Base-by-base conservation (phyloP, 2,888 invertebrate species). In the Poecilus cupreus region DNA sequence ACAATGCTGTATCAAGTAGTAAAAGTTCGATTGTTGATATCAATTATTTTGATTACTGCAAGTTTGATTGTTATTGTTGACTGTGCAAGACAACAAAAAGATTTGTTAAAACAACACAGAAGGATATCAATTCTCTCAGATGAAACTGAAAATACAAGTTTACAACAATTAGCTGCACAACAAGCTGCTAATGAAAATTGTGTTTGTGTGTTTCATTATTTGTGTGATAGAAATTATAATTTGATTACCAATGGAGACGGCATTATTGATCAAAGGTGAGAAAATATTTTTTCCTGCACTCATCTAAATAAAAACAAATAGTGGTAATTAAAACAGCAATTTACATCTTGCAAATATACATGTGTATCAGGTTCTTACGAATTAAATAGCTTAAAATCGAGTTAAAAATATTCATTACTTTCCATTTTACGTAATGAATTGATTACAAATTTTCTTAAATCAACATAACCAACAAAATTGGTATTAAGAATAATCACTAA, bases 171-270 rank as follows among this genome's bases (percentile, higher is more conserved):
- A 4, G 51, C 51, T 24, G 6, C 13, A 4, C 49, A 51, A 13
- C 51, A 72, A 54, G 43, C 3, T 20, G 72, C 46, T 51, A 70
- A 43, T 68, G 74, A 76, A 68, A 54, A 54, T 49, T 82, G 82
- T 60, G 37, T 72, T 18, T 82, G 82, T 74, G 82, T 82, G n/a
- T 64, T 64, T 20, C 72, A 78, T 79, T 82, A 79, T 49, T 51
- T 72, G 39, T 82, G 82, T 24, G 80, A 76, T 57, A 75, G 75
- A 70, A 80, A 80, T 77, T 76, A 54, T 51, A 77, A 64, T 57
- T 49, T 82, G 70, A 77, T 77, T 60, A 70, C 43, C 20, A 49
- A 70, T 49, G 80, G 82, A 32, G 80, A 39, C 10, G 80, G 72
- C 37, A 77, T 80, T 49, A 72, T 82, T 8, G 68, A 74, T 32